A percentile compares a stretch with the other conserved stretches of the same genome.
These are phyloP conservation scores for Hybognathus amarus DNA, from an alignment of 2,797 vertebrate species.

Conservation along the genomic window DNA sequence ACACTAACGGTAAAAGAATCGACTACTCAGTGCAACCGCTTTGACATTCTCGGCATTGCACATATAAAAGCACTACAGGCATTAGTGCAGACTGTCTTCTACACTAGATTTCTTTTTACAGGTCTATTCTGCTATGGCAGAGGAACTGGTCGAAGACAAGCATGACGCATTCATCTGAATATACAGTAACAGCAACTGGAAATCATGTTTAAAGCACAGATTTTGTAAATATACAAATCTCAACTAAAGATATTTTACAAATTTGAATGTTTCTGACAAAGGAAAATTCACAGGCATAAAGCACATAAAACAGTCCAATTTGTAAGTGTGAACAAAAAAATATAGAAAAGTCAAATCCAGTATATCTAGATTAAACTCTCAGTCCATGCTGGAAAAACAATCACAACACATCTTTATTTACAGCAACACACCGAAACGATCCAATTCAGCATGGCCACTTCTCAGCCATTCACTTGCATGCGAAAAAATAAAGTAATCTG, in stretches of 20 bases:
- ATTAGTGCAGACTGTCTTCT: background rate
- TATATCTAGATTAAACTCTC: conserved; percentile 2
- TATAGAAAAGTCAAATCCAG: background rate
- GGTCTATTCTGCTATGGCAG: background rate
- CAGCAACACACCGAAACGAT: background rate
- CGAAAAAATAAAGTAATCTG: conserved; percentile 55
- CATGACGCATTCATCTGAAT: background rate
- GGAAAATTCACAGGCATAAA: background rate
- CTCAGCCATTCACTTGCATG: conserved; percentile 11
- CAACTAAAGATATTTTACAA: background rate
- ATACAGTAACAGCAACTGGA: background rate
- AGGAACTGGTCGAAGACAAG: background rate
- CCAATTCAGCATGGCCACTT: conserved; percentile 35
- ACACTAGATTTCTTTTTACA: conserved; percentile 3
- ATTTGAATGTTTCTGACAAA: background rate
- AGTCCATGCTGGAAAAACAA: background rate
- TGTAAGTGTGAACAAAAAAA: background rate
- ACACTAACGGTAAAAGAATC: background rate
- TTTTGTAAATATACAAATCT: background rate
- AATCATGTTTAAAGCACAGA: background rate
- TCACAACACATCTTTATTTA: conserved; percentile 24
- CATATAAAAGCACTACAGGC: too few species aligned
- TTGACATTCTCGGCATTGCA: background rate
- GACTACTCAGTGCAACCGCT: background rate
- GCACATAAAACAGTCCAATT: background rate